Conservation (phyloP, 2,888 invertebrate genomes). For the Sericinus montela region DNA sequence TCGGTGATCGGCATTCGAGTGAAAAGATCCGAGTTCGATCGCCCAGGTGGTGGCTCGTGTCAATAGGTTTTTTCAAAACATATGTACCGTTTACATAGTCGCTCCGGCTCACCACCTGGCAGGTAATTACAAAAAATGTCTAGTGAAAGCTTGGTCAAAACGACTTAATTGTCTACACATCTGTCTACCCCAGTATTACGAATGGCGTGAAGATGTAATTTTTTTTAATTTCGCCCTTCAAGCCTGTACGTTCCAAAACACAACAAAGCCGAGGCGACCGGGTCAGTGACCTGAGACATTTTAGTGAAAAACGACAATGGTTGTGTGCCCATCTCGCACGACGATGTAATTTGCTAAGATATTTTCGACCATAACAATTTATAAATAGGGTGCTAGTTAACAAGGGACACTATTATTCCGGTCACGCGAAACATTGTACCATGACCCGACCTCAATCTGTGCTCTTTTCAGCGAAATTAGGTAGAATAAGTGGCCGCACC, state of each 20-base stretch:
- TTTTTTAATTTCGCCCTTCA: no score
- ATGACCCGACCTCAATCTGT: constrained; percentile 48
- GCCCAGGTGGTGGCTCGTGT: no score
- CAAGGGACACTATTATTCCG: constrained; percentile 20
- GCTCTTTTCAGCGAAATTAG: constrained; percentile 45
- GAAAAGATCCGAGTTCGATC: no score
- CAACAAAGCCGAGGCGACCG: constrained; percentile 42
- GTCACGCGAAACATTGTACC: constrained; percentile 29
- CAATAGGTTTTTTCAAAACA: no score
- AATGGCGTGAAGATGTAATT: no score
- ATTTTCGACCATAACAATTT: constrained; percentile 22
- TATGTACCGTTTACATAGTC: no score
- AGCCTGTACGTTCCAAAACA: constrained; percentile 27
- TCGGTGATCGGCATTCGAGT: no score
- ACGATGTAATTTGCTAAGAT: constrained; percentile 16
- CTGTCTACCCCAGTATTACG: no score
- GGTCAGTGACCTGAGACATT: constrained; percentile 51
- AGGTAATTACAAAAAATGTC: no score
- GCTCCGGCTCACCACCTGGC: no score
- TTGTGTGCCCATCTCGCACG: constrained; percentile 30
- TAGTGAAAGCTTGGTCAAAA: no score
- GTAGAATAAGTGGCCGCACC: constrained; percentile 44
- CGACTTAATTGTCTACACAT: no score
- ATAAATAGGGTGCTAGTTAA: constrained; percentile 1
- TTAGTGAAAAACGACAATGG: constrained; percentile 42